phyloP scores from a whole-genome alignment of 2,888 invertebrate genomes.

The Standfussiana lucernea region DNA sequence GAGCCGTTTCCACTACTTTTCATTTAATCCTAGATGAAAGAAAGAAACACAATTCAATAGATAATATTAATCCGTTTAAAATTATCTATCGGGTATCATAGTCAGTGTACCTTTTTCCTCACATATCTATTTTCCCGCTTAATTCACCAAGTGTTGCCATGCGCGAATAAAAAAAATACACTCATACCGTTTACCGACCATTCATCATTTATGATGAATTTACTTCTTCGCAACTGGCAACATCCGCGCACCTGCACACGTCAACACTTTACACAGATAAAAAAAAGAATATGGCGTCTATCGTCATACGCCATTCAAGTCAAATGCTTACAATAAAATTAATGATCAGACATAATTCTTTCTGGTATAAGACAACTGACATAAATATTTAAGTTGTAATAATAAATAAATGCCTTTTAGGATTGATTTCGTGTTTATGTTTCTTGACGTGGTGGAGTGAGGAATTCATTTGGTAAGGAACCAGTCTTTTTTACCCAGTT shows the following conservation, averaged over 20 bases:
- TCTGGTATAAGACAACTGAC: conserved; percentile 71
- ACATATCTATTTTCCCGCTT: conserved; percentile 55
- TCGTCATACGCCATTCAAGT: conserved; percentile 84
- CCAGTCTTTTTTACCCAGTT: conserved; percentile 11
- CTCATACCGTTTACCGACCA: conserved; percentile 68
- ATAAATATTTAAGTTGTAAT: conserved; percentile 72
- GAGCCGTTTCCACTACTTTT: background rate
- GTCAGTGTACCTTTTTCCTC: conserved; percentile 39
- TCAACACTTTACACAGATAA: conserved; percentile 73
- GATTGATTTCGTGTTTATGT: conserved; percentile 55
- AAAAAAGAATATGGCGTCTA: conserved; percentile 71
- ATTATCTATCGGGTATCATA: conserved; percentile 24
- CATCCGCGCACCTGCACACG: conserved; percentile 81
- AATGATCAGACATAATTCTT: conserved; percentile 80
- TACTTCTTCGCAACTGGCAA: conserved; percentile 77
- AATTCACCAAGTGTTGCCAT: conserved; percentile 59
- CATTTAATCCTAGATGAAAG: background rate
- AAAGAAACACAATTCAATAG: conserved; percentile 12
- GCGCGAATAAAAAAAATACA: conserved; percentile 64
- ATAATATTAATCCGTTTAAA: conserved; percentile 22
- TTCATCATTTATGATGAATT: conserved; percentile 83
- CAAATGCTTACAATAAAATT: conserved; percentile 85
- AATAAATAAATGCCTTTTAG: conserved; percentile 58
- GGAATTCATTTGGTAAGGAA: conserved; percentile 23
- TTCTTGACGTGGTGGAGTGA: conserved; percentile 41